Evolutionary conservation across 64 coral and sea anemone genomes (phyloP).

Genomic region (Stylophora pistillata): DNA sequence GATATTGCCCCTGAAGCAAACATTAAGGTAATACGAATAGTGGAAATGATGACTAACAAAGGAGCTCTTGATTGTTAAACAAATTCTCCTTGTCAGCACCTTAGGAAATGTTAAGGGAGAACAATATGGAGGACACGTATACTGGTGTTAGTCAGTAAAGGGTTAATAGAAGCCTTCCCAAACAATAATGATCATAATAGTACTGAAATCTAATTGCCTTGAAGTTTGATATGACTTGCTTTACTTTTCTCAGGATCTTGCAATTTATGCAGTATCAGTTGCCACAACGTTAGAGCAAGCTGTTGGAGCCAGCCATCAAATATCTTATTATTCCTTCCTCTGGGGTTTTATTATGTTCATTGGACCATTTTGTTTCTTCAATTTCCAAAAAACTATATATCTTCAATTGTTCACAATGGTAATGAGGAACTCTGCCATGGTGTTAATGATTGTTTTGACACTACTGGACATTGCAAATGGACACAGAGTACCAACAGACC

Average conservation of each 20-base stretch:
- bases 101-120: no score
- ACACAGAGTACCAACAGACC: conserved; percentile 61
- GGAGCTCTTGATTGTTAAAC: no score
- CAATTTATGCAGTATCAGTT: conserved; percentile 91
- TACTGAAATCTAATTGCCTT: no score
- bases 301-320: conserved; percentile 54
- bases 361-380: conserved; percentile 93
- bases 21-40: no score
- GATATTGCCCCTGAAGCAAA: no score
- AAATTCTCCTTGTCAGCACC: no score
- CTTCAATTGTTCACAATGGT: conserved; percentile 89
- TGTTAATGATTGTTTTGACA: conserved; percentile 70
- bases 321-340: conserved; percentile 86
- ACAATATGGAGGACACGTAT: no score
- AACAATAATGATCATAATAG: no score
- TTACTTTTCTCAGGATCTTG: conserved; percentile 71
- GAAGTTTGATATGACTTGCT: neutral
- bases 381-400: conserved; percentile 87
- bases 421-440: conserved; percentile 88
- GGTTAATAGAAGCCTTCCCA: no score
- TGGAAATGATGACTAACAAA: no score
- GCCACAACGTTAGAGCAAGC: conserved; percentile 73
- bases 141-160: no score
- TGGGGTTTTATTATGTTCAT: conserved; percentile 79
- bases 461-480: conserved; percentile 72